Conservation (phyloP, 1,140 invertebrate genomes). For the Drosophila equinoxialis region DNA sequence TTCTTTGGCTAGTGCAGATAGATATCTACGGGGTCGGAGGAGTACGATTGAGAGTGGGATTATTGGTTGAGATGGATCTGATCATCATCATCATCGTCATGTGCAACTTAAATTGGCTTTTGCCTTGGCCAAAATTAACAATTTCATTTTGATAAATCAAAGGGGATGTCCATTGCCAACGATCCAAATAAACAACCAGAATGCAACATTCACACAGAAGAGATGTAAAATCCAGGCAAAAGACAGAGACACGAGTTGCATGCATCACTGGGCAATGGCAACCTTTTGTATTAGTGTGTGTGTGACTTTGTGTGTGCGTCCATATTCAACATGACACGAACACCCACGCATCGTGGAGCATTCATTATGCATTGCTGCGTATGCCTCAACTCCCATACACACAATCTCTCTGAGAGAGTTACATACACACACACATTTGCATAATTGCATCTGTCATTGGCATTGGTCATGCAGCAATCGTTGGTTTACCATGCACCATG, state of each 20-base stretch:
- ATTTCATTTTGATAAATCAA: constrained; percentile 77
- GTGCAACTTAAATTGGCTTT: constrained; percentile 65
- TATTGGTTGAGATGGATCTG: not conserved
- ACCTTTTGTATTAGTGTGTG: constrained; percentile 42
- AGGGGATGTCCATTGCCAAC: constrained; percentile 36
- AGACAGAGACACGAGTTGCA: constrained; percentile 45
- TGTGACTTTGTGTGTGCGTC: constrained; percentile 29
- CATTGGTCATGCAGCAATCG: constrained; percentile 54
- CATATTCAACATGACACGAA: constrained; percentile 73
- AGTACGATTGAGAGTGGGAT: constrained; percentile 41
- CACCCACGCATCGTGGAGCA: constrained; percentile 71
- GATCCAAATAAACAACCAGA: constrained; percentile 16
- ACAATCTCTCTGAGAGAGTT: not conserved
- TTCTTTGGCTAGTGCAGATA: constrained; percentile 21
- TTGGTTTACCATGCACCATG: constrained; percentile 11
- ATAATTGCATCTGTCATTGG: constrained; percentile 67
- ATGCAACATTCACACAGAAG: constrained; percentile 19
- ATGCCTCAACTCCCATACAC: not conserved
- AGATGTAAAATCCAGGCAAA: constrained; percentile 2
- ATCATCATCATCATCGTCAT: not conserved
- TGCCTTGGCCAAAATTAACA: constrained; percentile 68
- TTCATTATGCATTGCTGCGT: constrained; percentile 72
- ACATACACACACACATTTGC: constrained; percentile 47
- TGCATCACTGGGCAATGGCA: constrained; percentile 52
- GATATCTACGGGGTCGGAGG: constrained; percentile 21